A percentile compares a stretch with the other conserved stretches of the same genome.
Conservation (phyloP, 1,140 invertebrate species). For the Saccostrea glomerata region DNA sequence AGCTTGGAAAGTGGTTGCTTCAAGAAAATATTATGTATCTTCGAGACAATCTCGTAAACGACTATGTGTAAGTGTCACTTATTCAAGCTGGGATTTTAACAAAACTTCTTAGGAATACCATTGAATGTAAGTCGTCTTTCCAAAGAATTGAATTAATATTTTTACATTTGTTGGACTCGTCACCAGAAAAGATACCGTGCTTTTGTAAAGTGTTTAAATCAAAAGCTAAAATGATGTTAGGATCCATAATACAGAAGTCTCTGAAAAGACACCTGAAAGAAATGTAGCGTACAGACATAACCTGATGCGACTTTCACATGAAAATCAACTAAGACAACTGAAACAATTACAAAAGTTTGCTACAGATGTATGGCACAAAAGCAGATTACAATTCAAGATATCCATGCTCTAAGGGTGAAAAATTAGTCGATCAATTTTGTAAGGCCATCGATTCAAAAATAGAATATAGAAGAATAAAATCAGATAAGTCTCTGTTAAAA, state of each 20-base stretch:
- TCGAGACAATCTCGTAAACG: background rate
- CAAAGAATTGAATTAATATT: background rate
- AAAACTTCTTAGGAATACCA: background rate
- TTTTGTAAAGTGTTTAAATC: background rate
- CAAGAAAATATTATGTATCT: background rate
- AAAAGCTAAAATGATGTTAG: background rate
- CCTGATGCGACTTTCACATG: background rate
- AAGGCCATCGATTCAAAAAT: slow-evolving; percentile 6
- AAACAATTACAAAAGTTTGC: background rate
- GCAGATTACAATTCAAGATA: background rate
- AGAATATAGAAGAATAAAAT: background rate
- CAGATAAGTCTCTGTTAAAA: background rate
- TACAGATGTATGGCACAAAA: background rate
- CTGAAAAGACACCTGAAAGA: background rate
- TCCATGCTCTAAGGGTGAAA: background rate
- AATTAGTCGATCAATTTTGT: background rate
- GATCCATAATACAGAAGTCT: background rate
- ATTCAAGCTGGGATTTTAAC: background rate
- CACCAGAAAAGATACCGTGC: background rate
- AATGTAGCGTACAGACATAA: background rate
- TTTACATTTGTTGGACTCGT: background rate
- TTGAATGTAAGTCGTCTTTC: background rate
- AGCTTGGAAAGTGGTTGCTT: background rate
- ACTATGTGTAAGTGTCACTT: background rate
- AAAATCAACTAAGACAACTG: background rate